These are phyloP conservation scores for Crotalus helleri DNA, from an alignment of 2,113 vertebrate species.

Conservation along the genomic window DNA sequence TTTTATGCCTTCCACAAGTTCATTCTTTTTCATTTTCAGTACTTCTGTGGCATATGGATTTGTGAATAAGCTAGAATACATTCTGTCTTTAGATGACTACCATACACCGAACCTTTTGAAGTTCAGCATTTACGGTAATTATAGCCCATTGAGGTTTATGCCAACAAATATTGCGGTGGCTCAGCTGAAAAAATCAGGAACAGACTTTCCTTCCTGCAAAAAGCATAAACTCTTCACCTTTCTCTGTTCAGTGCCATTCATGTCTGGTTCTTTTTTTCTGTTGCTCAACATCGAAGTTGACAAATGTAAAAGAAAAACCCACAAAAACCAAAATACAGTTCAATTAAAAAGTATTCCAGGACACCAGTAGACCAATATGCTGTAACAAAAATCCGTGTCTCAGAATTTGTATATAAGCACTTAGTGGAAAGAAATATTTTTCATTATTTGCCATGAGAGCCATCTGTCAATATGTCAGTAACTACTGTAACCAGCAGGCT, in stretches of 20 bases:
- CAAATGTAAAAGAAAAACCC: slow-evolving; percentile 34
- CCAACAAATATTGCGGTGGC: background rate
- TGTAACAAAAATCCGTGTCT: background rate
- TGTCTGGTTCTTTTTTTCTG: slow-evolving; percentile 47
- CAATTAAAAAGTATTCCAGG: background rate
- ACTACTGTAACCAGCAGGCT: slow-evolving; percentile 46
- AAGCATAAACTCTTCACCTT: slow-evolving; percentile 51
- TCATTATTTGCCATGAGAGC: slow-evolving; percentile 46
- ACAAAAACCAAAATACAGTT: background rate
- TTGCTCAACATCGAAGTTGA: slow-evolving; percentile 48
- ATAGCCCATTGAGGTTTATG: background rate
- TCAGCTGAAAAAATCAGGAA: slow-evolving; percentile 34
- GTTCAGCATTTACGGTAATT: slow-evolving; percentile 15
- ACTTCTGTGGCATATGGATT: slow-evolving; percentile 75
- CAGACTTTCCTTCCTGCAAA: background rate
- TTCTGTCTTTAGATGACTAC: slow-evolving; percentile 29
- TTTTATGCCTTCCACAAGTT: slow-evolving; percentile 69
- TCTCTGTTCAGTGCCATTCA: slow-evolving; percentile 35
- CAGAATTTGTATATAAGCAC: slow-evolving; percentile 23
- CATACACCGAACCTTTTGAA: slow-evolving; percentile 26
- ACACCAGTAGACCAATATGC: background rate
- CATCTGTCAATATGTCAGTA: slow-evolving; percentile 54
- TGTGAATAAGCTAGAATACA: slow-evolving; percentile 56
- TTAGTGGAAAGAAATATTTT: slow-evolving; percentile 30
- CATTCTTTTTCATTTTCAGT: slow-evolving; percentile 70